phyloP scores from a whole-genome alignment of 2,113 vertebrate species.

The Apistogramma diplotaenia region DNA sequence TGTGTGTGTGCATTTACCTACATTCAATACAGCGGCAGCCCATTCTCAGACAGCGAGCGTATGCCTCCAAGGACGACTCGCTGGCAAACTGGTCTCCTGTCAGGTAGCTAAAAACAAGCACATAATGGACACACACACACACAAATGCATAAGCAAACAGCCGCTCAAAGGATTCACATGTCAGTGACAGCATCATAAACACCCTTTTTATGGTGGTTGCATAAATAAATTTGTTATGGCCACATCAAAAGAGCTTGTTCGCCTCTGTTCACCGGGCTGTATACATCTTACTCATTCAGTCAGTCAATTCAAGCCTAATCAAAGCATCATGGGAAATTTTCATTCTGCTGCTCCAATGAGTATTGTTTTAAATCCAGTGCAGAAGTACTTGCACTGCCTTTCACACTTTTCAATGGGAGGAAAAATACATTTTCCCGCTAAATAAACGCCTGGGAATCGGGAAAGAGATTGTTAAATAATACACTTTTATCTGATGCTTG shows the following conservation, averaged over 20 bases:
- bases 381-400: conserved; percentile 41
- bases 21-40: conserved; percentile 96
- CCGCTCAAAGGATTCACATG: neutral
- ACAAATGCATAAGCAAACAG: neutral
- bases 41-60: conserved; percentile 95
- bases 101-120: conserved; percentile 86
- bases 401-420: conserved; percentile 65
- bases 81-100: conserved; percentile 99
- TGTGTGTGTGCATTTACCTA: conserved; percentile 67
- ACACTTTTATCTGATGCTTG: conserved; percentile 41
- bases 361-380: conserved; percentile 53
- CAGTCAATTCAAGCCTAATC: conserved; percentile 34
- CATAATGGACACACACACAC: too few relatives aligned
- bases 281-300: conserved; percentile 24
- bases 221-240: neutral
- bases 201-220: neutral
- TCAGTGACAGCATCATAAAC: neutral
- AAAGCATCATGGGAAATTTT: conserved; percentile 46
- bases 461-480: conserved; percentile 37
- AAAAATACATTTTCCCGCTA: conserved; percentile 57
- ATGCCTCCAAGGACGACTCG: conserved; percentile 96
- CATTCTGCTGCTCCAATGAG: conserved; percentile 1
- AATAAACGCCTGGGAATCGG: conserved; percentile 33
- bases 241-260: neutral
- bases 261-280: conserved; percentile 34